Evolutionary conservation across 2,888 invertebrate species (phyloP).

Genomic region (Tinea semifulvella): DNA sequence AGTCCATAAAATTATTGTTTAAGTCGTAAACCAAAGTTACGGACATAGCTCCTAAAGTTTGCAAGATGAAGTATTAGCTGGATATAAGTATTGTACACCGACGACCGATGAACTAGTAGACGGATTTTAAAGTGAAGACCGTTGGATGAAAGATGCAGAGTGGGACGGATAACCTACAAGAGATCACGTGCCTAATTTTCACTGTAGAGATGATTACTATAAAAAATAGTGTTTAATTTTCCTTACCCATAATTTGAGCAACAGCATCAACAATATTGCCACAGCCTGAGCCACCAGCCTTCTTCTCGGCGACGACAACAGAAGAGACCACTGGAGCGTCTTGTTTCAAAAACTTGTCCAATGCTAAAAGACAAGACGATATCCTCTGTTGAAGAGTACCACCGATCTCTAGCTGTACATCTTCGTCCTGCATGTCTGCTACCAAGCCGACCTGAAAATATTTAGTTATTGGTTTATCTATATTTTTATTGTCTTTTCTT

Average conservation of each 20-base stretch:
- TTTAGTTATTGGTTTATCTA: no score
- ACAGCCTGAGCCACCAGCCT: slow-evolving; percentile 66
- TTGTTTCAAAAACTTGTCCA: slow-evolving; percentile 78
- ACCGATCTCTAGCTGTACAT: slow-evolving; percentile 73
- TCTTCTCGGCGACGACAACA: slow-evolving; percentile 89
- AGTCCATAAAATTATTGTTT: no score
- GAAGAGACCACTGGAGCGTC: slow-evolving; percentile 77
- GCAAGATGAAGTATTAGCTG: no score
- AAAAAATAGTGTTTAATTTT: background rate
- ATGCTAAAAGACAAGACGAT: slow-evolving; percentile 78
- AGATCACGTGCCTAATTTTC: no score
- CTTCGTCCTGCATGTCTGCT: slow-evolving; percentile 76
- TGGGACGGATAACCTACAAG: no score
- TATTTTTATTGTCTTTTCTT: no score
- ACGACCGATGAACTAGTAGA: no score
- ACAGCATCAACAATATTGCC: slow-evolving; percentile 78
- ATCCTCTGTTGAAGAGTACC: slow-evolving; percentile 90
- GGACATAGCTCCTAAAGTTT: no score
- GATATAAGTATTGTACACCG: no score
- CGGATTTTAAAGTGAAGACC: no score
- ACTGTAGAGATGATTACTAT: background rate
- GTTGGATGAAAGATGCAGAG: no score
- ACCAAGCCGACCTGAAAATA: slow-evolving; percentile 75
- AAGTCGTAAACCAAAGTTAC: no score
- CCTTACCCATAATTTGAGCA: slow-evolving; percentile 69